These are phyloP conservation scores for Staurois parvus DNA, from an alignment of 2,797 vertebrate genomes.

Conservation along the genomic window DNA sequence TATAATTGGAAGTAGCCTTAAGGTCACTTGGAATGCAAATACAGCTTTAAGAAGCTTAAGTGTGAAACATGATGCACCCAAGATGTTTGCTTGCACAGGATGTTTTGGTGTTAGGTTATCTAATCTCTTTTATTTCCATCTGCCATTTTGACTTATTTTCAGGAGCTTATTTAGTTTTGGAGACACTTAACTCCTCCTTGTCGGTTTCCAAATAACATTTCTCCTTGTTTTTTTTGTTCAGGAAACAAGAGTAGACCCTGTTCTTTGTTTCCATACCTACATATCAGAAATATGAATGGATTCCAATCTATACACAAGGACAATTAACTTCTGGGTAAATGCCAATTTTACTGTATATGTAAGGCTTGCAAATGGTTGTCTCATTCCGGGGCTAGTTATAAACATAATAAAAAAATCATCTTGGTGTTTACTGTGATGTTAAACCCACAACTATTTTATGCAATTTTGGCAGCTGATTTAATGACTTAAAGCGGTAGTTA, in stretches of 20 bases:
- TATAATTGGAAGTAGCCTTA: constrained; percentile 41
- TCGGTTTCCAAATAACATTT: background rate
- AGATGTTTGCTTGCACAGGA: constrained; percentile 39
- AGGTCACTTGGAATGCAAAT: constrained; percentile 43
- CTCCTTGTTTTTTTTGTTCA: constrained; percentile 15
- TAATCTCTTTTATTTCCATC: constrained; percentile 34
- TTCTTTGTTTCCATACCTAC: background rate
- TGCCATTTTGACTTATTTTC: constrained; percentile 7
- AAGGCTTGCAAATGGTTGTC: too few relatives aligned
- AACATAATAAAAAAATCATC: too few relatives aligned
- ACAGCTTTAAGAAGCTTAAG: constrained; percentile 39
- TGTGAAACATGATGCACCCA: constrained; percentile 25
- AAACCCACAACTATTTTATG: too few relatives aligned
- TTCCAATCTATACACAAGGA: too few relatives aligned
- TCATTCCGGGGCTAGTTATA: too few relatives aligned
- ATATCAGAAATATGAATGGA: background rate
- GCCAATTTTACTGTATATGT: too few relatives aligned
- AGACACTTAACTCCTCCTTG: constrained; percentile 8
- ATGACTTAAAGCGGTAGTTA: too few relatives aligned
- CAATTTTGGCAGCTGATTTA: too few relatives aligned
- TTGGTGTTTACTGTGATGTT: too few relatives aligned
- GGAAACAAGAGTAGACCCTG: background rate
- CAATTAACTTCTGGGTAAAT: too few relatives aligned
- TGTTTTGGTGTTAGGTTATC: constrained; percentile 49
- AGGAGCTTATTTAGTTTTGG: constrained; percentile 21